Base-by-base conservation (phyloP, 2,888 invertebrate species). In the Ectemnius cavifrons region DNA sequence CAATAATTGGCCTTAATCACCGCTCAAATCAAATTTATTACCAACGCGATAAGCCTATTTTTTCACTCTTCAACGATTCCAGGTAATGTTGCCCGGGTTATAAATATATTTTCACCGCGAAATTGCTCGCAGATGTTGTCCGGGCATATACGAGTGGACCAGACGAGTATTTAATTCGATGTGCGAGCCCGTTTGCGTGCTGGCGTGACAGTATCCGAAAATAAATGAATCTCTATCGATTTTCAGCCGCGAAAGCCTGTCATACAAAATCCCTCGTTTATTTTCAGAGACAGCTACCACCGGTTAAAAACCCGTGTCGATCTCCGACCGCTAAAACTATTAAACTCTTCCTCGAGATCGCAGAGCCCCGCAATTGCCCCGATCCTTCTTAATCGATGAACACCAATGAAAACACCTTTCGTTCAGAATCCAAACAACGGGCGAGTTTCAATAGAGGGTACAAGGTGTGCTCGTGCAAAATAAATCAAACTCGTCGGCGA, bases 401-500 rank as follows among this genome's bases (percentile, higher is more conserved):
- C 79, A 61, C 61, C 62, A 37, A 64, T 56, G 45, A 57, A 77
- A 74, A 71, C 67, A 76, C 69, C 73, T 76, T 76, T 79, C 72
- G 63, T n/a, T 20, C 2, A 52, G 60, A 6, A 14, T 27, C 5
- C 27, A n/a, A 45, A 49, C 60, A 63, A 52, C 52, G n/a, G 57
- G 62, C 47, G 57, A n/a, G 18, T 62, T 23, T 52, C 37, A n/a
- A 13, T 49, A 68, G 61, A 63, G 23, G 23, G 2, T 23, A 23
- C 67, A 52, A 14, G 37, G 63, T 37, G 56, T 59, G 60, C 61
- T 56, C 70, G 59, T 63, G 64, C 23, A 71, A 73, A 67, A 87
- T 86, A 86, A 85, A 88, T 86, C 85, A 84, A 85, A 74, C 79
- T 79, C 78, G 79, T 88, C 83, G 76, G 74, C 81, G 78, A 72